Base-by-base conservation (phyloP, 2,797 vertebrate species). In the Vespertilio murinus region DNA sequence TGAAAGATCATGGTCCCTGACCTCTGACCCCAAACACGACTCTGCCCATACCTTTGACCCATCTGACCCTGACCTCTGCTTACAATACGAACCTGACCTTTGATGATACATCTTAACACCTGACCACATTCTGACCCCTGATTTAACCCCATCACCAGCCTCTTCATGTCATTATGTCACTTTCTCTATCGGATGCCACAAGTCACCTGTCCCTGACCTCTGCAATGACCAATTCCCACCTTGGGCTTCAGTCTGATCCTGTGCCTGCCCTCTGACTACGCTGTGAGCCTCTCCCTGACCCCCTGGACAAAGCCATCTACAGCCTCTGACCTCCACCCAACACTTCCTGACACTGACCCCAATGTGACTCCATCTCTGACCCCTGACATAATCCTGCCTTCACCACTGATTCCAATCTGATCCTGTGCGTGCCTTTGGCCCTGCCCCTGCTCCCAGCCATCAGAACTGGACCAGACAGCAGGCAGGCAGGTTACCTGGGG, bases 401-500 rank as follows among this genome's bases (percentile, higher is more conserved):
- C 30, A 65, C 65, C 40, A 67, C 30, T 47, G n/a, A 74, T 40
- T 23, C 8, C 13, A 35, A 8, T 38, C 52, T 71, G 80, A 78
- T 56, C 40, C 65, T 52, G 2, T 54, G 61, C 73, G 47, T 79
- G 25, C 38, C 65, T 88, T 83, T 77, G 70, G 64, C 42, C 22
- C 40, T 67, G 56, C 47, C 61, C 33, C 49, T 59, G 10, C 16
- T 47, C 65, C 38, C 16, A 28, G 22, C 30, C 47, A 38, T 10
- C 8, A 38, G 30, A 71, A 70, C 49, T 20, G 75, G 14, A 25
- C 45, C 61, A 79, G 23, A 71, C 30, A 59, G 52, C 64, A 73
- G 45, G 28, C 18, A 52, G n/a, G 16, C n/a, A 22, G 30, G 33
- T 88, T 96, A 97, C 96, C 88, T 94, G 82, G 87, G 30, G 12